Base-by-base conservation (phyloP, 2,797 vertebrate genomes). In the Anas flavirostris region DNA sequence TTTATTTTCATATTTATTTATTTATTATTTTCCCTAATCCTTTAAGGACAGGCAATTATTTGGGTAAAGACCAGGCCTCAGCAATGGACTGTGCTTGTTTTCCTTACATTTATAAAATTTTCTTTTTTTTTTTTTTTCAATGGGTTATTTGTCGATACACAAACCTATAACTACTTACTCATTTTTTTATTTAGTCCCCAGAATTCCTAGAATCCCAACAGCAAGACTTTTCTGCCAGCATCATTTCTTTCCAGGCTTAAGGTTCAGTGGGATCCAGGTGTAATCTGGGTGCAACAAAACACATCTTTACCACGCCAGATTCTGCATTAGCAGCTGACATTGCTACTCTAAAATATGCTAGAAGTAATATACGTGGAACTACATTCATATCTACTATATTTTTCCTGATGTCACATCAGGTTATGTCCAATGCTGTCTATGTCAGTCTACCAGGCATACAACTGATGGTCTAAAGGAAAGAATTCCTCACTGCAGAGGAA, bases 391-490 rank as follows among this genome's bases (percentile, higher is more conserved):
- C 31, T 46, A 35, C 23, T 43, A 13, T 12, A 41, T 58, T 79
- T 83, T 84, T 72, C 46, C 55, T 85, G 10, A 90, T 52, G 82
- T 88, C 28, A 11, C 58, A 63, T 64, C 12, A 81, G 33, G 31
- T 50, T 13, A 88, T 75, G 41, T 37, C 50, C 0, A 1, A 9
- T 35, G 44, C 25, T 75, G 41, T 75, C 62, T 56, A 37, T 9
- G 22, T 78, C 48, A 91, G 31, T 10, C 50, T 62, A 23, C 25
- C 37, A 15, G 35, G 67, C 26, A 85, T 41, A 81, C 1, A 59
- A 33, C 8, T 0, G 0, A 56, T 2, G 4, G 28, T 48, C 19
- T 37, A 22, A 75, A 63, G 14, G 19, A 77, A 2, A 2, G 39
- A 63, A 83, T 46, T 63, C 80, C 41, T 76, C 64, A 55, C 5